These are phyloP conservation scores for Lepidurus arcticus DNA, from an alignment of 1,140 invertebrate species.

Conservation along the genomic window DNA sequence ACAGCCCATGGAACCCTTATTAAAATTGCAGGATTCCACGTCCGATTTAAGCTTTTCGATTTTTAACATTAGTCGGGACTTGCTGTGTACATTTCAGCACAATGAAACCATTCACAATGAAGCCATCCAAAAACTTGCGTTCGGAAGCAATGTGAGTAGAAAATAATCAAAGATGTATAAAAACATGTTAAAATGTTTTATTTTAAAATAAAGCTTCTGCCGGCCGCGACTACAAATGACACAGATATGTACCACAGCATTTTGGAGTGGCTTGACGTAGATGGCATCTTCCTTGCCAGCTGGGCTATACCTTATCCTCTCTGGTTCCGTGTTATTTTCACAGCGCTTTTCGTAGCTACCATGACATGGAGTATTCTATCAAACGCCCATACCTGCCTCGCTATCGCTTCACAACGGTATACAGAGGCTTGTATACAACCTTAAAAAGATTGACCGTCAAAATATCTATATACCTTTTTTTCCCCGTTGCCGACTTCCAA, in stretches of 20 bases:
- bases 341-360: neutral
- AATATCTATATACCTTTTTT: neutral
- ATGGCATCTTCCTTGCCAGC: neutral
- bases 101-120: neutral
- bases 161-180: neutral
- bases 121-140: neutral
- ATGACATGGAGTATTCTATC: conserved; percentile 2
- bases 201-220: neutral
- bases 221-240: neutral
- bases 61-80: neutral
- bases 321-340: neutral
- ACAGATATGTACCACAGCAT: neutral
- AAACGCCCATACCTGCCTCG: neutral
- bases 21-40: neutral
- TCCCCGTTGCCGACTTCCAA: neutral
- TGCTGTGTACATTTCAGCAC: neutral
- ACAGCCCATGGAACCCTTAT: neutral
- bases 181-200: neutral
- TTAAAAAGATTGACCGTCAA: neutral
- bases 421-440: neutral
- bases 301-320: neutral
- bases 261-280: neutral
- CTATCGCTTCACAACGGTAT: neutral
- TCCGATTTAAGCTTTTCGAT: neutral
- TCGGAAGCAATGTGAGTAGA: neutral